Evolutionary conservation across 1,140 invertebrate genomes (phyloP).

Genomic region (Hyles vespertilio): DNA sequence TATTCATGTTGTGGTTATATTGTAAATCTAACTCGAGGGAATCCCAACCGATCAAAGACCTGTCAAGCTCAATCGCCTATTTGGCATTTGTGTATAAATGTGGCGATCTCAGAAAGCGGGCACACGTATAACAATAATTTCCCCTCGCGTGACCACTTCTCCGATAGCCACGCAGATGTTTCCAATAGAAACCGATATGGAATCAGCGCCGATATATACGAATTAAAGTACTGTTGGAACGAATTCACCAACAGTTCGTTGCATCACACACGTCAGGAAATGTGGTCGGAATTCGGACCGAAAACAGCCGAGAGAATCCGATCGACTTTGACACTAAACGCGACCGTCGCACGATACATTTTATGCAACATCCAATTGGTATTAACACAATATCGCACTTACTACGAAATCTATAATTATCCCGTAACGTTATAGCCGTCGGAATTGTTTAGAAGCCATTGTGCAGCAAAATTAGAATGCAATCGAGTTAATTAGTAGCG

Average conservation of each 20-base stretch:
- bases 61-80: conserved; percentile 5
- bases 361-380: conserved; percentile 23
- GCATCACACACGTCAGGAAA: conserved; percentile 41
- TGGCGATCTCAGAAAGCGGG: not conserved
- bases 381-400: conserved; percentile 3
- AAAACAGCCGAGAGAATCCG: conserved; percentile 9
- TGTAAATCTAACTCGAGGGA: too few relatives aligned
- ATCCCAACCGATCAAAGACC: not conserved
- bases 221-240: conserved; percentile 21
- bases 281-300: conserved; percentile 8
- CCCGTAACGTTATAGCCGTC: too few relatives aligned
- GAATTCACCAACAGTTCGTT: conserved; percentile 31
- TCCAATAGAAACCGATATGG: conserved; percentile 22
- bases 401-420: not conserved
- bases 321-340: conserved; percentile 28
- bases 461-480: not conserved
- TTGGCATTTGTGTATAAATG: not conserved
- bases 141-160: conserved; percentile 35
- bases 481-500: conserved; percentile 5
- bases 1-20: too few relatives aligned
- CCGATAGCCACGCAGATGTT: conserved; percentile 21
- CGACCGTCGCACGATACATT: conserved; percentile 15
- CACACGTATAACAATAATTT: conserved; percentile 15
- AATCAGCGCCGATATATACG: conserved; percentile 14
- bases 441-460: not conserved